Base-by-base conservation (phyloP, 2,888 invertebrate species). In the Torymus texanus region DNA sequence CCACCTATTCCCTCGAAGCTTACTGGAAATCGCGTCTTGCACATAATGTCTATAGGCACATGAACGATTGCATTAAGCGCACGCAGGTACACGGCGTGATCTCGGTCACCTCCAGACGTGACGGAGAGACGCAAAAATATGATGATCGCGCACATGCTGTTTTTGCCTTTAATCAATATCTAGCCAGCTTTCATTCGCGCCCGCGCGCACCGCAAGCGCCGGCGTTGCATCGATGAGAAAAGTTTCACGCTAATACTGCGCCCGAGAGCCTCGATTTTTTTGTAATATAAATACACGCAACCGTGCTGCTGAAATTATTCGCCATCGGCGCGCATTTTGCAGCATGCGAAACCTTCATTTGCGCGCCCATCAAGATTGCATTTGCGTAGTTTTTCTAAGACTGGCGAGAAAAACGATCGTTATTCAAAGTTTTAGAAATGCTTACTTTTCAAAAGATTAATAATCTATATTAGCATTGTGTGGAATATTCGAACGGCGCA, bases 11-110 rank as follows among this genome's bases (percentile, higher is more conserved):
- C 8, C 41, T 41, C 41, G 8, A 41, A 50, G 29, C 16, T 71
- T 75, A 79, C 75, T 75, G 79, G 61, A 75, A 79, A 75, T 75
- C 56, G 66, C n/a, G 29, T 56, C 68, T 74, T 56, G 68, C n/a
- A 41, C n/a, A 41, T 55, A 74, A 75, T 18, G 67, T 58, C 56
- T 63, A 5, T 63, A 5, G 18, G 66, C 10, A 24, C 66, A 65
- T 77, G 53, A 59, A 77, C 71, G 51, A 58, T 78, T 68, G 68
- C 72, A 68, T 74, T 63, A 78, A 68, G 58, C 58, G 61, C 50
- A 11, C 24, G 41, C 41, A 41, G 41, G 41, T 41, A 8, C 41
- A 41, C 21, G 21, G 41, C 41, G 41, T 41, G 41, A 41, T 41
- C 41, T 5, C 41, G 41, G 41, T 41, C 41, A 41, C 41, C 41